A percentile compares a stretch with the other conserved stretches of the same genome.
phyloP scores from a whole-genome alignment of 2,113 vertebrate genomes.

The Megatriorchis doriae region DNA sequence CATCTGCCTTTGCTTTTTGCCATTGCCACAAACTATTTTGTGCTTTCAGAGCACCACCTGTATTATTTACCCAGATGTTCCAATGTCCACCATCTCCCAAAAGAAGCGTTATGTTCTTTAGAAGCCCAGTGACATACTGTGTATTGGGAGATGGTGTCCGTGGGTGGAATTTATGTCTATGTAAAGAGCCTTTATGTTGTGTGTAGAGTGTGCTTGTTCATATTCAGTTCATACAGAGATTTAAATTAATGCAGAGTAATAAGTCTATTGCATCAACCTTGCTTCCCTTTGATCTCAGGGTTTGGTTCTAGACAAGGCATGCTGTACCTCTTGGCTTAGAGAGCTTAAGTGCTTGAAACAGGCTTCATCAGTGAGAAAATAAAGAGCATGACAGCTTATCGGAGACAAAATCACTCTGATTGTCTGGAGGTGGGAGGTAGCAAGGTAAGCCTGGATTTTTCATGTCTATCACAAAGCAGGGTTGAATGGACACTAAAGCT shows the following conservation, averaged over 20 bases:
- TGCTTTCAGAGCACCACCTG: neutral
- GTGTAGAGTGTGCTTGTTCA: neutral
- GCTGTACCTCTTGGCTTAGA: neutral
- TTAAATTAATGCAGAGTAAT: neutral
- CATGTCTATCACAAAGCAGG: neutral
- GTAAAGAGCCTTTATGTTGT: neutral
- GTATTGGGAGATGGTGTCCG: neutral
- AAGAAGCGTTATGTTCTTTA: neutral
- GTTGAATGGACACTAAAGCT: neutral
- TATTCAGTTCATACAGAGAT: neutral
- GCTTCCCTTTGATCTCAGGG: neutral
- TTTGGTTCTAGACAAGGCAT: neutral
- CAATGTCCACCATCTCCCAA: neutral
- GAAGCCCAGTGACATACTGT: neutral
- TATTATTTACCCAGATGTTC: neutral
- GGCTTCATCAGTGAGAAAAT: neutral
- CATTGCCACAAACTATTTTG: neutral
- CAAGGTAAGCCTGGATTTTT: neutral
- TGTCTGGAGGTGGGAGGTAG: neutral
- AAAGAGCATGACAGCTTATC: neutral
- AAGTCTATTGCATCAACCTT: neutral
- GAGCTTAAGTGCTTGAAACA: neutral
- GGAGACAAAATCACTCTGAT: neutral
- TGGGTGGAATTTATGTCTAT: neutral
- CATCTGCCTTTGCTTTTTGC: neutral